Percentiles rank a stretch among this genome's conserved stretches.
These are phyloP conservation scores for Isichthys henryi DNA, from an alignment of 2,113 vertebrate species.

Conservation along the genomic window DNA sequence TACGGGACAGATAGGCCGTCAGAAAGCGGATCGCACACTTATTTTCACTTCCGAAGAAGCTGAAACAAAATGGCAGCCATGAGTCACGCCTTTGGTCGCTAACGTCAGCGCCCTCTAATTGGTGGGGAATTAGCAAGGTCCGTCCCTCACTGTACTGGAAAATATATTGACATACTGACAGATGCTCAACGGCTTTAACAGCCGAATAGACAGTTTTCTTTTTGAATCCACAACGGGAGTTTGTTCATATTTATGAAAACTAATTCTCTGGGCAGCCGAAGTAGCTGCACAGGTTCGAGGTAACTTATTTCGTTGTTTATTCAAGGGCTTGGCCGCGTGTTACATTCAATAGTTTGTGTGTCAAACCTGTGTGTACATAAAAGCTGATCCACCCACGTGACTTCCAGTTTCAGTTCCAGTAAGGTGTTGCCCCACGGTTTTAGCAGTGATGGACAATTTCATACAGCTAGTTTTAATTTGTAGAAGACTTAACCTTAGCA, in stretches of 20 bases:
- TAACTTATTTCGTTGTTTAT: neutral
- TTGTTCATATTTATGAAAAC: neutral
- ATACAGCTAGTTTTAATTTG: neutral
- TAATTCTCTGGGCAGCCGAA: neutral
- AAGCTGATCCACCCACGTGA: neutral
- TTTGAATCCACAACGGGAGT: neutral
- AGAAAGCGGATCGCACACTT: neutral
- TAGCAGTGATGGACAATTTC: neutral
- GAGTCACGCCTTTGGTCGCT: neutral
- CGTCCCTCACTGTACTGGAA: neutral
- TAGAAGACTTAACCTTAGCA: neutral
- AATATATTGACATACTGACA: neutral
- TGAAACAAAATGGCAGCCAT: constrained; percentile 14
- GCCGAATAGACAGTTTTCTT: neutral
- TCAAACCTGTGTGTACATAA: neutral
- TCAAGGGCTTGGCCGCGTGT: neutral
- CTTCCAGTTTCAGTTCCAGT: neutral
- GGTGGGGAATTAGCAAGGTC: neutral
- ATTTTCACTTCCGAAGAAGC: neutral
- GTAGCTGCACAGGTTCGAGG: neutral
- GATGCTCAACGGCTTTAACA: neutral
- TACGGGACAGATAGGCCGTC: neutral
- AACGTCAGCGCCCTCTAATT: neutral
- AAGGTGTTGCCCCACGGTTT: neutral
- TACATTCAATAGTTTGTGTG: neutral